Evolutionary conservation across 1,140 invertebrate species (phyloP), one percentile per base, ranked within the genome.

Genomic region (Pemphigus obesinymphae): DNA sequence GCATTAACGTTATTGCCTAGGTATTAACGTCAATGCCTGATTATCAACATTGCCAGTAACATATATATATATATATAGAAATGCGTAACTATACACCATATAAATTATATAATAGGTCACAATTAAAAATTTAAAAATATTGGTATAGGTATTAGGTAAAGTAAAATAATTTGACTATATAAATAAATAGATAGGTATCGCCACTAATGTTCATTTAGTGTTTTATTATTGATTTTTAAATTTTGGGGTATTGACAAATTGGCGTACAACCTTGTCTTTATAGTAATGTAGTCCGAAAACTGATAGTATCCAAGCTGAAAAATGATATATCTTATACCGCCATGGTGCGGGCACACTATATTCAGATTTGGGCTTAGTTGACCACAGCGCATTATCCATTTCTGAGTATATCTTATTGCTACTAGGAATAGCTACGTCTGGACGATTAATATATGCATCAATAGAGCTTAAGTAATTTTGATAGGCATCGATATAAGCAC

Each of bases 311-410:
- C 48, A 40, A 58, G 50, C 29, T 40, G 40, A 0, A 58, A 26
- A 6, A 23, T 8, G 58, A 40, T 76, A 76, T 0, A 37, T 17
- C 15, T 40, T 76, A 76, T 76, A 76, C 1, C 73, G 29, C 34
- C 29, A 76, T 26, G 73, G 73, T 20, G 37, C 50, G 7, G 50
- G 73, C 5, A 76, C 73, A 23, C 26, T 55, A 37, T 76, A 76
- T 55, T 76, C 50, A 58, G n/a, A 8, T 40, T 45, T 76, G 8
- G 73, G 73, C 0, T 76, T 0, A 7, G 15, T 1, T 15, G 50
- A 5, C 73, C 73, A 76, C 0, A 76, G 6, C 17, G 73, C 73
- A 37, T 58, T n/a, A 40, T 76, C 73, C 53, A 76, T 55, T 23
- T 58, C 20, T 10, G 2, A 17, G n/a, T 76, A 76, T 34, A 76